A percentile compares a stretch with the other conserved stretches of the same genome.
These are phyloP conservation scores for Latrodectus geometricus DNA, from an alignment of 1,140 invertebrate genomes.

Conservation along the genomic window DNA sequence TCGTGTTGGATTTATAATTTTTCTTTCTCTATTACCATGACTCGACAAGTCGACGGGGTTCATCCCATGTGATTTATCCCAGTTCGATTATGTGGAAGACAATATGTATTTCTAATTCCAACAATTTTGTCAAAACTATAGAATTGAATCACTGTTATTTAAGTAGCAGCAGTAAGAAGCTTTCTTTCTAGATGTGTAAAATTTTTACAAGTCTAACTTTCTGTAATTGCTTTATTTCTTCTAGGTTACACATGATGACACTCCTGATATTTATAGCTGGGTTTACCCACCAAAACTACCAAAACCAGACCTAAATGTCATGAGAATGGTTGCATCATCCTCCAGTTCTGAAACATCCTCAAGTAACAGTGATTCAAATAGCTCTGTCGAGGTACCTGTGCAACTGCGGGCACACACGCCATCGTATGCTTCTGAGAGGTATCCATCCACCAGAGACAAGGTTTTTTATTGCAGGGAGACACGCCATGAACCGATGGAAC, in stretches of 20 bases:
- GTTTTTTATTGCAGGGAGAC: too few relatives aligned
- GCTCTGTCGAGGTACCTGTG: background rate
- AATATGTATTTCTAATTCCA: too few relatives aligned
- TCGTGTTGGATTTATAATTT: too few relatives aligned
- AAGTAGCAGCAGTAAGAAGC: too few relatives aligned
- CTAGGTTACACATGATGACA: slow-evolving; percentile 19
- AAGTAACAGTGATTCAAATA: background rate
- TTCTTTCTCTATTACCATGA: too few relatives aligned
- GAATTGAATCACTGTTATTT: too few relatives aligned
- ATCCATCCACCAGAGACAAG: too few relatives aligned
- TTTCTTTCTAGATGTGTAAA: background rate
- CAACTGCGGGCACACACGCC: background rate
- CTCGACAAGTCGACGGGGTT: too few relatives aligned
- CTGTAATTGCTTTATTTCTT: background rate
- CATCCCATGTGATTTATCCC: too few relatives aligned
- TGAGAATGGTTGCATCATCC: background rate
- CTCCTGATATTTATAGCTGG: background rate
- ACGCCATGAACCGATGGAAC: too few relatives aligned
- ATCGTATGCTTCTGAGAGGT: background rate
- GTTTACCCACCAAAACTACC: slow-evolving; percentile 11
- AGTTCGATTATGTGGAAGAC: too few relatives aligned
- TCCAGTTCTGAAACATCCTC: slow-evolving; percentile 4
- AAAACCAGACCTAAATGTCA: background rate
- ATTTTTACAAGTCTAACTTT: background rate
- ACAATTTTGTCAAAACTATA: too few relatives aligned